Percentiles rank a stretch among this genome's conserved stretches.
These are phyloP conservation scores for Amazona vittata DNA, from an alignment of 2,113 vertebrate species.

Conservation along the genomic window DNA sequence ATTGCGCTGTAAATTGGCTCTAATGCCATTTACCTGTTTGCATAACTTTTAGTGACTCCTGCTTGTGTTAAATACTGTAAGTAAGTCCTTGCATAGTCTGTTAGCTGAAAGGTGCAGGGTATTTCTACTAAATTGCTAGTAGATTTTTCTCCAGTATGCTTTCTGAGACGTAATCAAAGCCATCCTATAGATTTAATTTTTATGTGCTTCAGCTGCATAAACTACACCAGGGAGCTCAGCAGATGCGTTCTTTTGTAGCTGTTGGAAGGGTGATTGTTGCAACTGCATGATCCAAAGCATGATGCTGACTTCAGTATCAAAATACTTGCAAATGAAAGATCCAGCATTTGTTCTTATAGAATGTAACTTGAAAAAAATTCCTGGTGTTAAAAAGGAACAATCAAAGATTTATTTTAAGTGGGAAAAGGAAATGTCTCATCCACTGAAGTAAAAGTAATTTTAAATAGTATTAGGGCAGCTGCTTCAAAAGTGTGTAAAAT, in stretches of 20 bases:
- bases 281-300: not conserved
- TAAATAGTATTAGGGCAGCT: not conserved
- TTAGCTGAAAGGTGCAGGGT: no score
- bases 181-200: rapidly evolving
- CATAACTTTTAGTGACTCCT: not conserved
- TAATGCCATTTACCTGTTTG: not conserved
- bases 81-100: not conserved
- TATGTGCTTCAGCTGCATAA: rapidly evolving
- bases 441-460: not conserved
- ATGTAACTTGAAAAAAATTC: not conserved
- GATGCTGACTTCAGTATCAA: not conserved
- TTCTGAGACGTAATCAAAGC: not conserved
- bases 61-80: not conserved
- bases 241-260: rapidly evolving
- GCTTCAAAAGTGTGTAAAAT: not conserved
- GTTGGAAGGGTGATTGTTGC: not conserved
- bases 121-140: not conserved
- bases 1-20: not conserved
- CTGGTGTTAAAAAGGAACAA: not conserved
- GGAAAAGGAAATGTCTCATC: not conserved
- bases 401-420: not conserved
- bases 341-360: not conserved
- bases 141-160: rapidly evolving
- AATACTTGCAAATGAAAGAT: not conserved
- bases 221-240: not conserved